Evolutionary conservation across 2,113 vertebrate genomes (phyloP).

Genomic region (Furnarius figulus): DNA sequence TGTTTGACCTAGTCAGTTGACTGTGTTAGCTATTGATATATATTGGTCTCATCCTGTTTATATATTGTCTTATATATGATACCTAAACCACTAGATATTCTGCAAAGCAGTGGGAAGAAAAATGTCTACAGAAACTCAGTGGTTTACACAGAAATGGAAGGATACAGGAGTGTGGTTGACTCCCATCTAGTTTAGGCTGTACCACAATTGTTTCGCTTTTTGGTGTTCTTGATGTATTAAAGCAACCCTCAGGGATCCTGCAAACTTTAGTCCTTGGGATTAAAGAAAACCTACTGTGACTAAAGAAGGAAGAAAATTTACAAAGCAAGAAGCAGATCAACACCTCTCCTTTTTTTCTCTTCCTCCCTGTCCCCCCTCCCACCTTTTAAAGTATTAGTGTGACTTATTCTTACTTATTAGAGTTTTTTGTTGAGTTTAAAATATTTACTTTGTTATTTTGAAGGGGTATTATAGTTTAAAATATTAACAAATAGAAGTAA

Average conservation of each 20-base stretch:
- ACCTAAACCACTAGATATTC: not conserved
- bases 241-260: not conserved
- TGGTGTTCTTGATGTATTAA: not conserved
- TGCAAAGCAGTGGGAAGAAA: not conserved
- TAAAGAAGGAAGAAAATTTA: not conserved
- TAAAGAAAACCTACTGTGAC: not conserved
- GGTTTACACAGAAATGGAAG: not conserved
- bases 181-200: not conserved
- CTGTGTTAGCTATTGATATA: not conserved
- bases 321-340: not conserved
- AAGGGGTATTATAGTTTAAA: not conserved
- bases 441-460: not conserved
- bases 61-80: not conserved
- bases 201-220: not conserved
- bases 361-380: too few species aligned
- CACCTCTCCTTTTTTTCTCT: not conserved
- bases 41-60: not conserved
- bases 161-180: not conserved
- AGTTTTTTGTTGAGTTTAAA: not conserved
- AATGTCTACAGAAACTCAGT: not conserved
- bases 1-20: not conserved
- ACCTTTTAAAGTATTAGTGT: not conserved
- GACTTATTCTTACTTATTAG: not conserved
- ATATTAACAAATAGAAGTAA: not conserved
- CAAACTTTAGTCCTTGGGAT: not conserved